These are phyloP conservation scores for Hydrochoerus hydrochaeris DNA, from an alignment of 2,113 vertebrate species.

Conservation along the genomic window DNA sequence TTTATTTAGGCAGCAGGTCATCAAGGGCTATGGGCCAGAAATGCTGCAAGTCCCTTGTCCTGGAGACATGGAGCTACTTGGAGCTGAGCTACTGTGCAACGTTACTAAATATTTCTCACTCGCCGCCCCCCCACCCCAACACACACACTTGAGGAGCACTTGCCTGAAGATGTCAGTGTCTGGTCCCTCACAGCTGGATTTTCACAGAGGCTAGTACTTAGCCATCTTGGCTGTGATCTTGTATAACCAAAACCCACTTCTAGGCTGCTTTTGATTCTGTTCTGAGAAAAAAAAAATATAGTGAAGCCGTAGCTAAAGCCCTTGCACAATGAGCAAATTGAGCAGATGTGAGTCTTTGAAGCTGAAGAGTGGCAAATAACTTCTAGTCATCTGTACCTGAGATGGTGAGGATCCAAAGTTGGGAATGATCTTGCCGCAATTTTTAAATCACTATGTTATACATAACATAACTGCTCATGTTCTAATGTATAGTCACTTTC, in stretches of 20 bases:
- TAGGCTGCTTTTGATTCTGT: background rate
- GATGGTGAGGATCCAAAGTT: background rate
- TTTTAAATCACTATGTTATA: background rate
- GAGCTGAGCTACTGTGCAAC: slow-evolving; percentile 47
- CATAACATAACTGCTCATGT: background rate
- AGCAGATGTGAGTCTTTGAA: background rate
- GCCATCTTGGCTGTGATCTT: slow-evolving; percentile 19
- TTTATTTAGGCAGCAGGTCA: slow-evolving; percentile 68
- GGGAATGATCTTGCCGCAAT: background rate
- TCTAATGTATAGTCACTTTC: background rate
- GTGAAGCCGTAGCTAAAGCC: background rate
- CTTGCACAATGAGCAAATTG: background rate
- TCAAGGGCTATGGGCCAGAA: slow-evolving; percentile 18
- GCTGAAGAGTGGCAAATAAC: too few relatives aligned
- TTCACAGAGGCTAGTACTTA: slow-evolving; percentile 42
- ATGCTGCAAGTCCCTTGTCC: background rate
- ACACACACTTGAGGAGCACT: slow-evolving; percentile 43
- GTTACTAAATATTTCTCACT: slow-evolving; percentile 29
- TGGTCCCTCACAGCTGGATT: slow-evolving; percentile 36
- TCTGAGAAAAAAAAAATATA: background rate
- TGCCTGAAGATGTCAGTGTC: slow-evolving; percentile 45
- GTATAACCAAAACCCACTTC: background rate
- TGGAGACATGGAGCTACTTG: slow-evolving; percentile 4
- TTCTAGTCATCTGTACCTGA: background rate
- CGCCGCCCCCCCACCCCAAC: too few relatives aligned